Evolutionary conservation across 1,140 invertebrate genomes (phyloP), one percentile per base, ranked within the genome.

Genomic region (Drosophila lini): DNA sequence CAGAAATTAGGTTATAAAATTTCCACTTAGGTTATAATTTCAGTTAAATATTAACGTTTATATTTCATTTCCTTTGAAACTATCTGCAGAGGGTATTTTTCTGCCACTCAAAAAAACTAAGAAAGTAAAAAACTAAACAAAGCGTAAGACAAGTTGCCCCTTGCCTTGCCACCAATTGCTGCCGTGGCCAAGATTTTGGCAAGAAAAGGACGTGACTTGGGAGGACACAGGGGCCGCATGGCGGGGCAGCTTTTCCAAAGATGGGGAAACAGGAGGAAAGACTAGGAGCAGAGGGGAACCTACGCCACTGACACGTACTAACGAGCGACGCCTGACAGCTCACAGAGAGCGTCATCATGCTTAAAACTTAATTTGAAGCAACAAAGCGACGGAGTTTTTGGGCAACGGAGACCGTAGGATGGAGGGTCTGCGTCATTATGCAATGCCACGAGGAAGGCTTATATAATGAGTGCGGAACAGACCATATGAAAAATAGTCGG

Each of bases 281-380:
- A 45, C 6, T 15, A 15, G 13, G 13, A 22, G 13, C 44, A 25
- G 44, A 25, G 25, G 11, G 48, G 74, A 28, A 55, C 48, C 63
- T 64, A 60, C 73, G 44, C 52, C 75, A 74, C 74, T 78, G 75
- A 82, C 80, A 85, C 81, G 81, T 84, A 85, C 81, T 85, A 84
- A 80, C 81, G 73, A 84, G 61, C 77, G 45, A 75, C 50, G 80
- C 81, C 81, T 84, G 80, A 83, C 75, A 82, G 74, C 70, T 69
- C 65, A 56, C 45, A 75, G 55, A 65, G 55, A 65, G 47, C 75
- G 58, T 73, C 68, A 45, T 58, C 53, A 75, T 76, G 81, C 74
- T 84, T 77, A 84, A 84, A 85, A 78, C 81, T 84, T 84, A 84
- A 84, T 85, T 84, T 84, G 61, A 70, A 41, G 73, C 63, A 80